Percentiles rank a stretch among this genome's conserved stretches.
phyloP scores from a whole-genome alignment of 1,140 invertebrate genomes.

The Spodoptera frugiperda region DNA sequence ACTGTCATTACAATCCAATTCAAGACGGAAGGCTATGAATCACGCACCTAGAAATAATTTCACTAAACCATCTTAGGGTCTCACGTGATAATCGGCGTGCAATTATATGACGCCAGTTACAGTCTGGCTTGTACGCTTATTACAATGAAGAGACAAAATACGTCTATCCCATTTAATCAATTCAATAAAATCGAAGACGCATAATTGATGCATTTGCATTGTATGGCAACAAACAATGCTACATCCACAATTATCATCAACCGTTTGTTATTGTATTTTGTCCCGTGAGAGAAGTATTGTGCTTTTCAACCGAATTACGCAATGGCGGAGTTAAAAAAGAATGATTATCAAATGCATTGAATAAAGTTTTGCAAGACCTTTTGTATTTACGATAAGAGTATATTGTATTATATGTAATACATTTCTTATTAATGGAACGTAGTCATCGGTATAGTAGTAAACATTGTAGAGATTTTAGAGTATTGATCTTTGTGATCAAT shows the following conservation, averaged over 20 bases:
- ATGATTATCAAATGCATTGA: background rate
- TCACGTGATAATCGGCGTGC: slow-evolving; percentile 43
- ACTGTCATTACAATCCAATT: slow-evolving; percentile 62
- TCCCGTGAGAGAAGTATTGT: slow-evolving; percentile 37
- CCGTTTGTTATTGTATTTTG: slow-evolving; percentile 18
- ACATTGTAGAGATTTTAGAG: too few species aligned
- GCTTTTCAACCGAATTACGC: slow-evolving; percentile 53
- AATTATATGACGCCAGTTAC: slow-evolving; percentile 51
- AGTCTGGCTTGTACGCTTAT: background rate
- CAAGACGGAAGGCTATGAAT: slow-evolving; percentile 50
- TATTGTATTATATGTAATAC: too few species aligned
- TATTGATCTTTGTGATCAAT: too few species aligned
- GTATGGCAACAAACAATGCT: slow-evolving; percentile 27
- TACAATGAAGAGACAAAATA: background rate
- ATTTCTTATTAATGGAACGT: too few species aligned
- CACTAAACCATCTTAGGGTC: slow-evolving; percentile 57
- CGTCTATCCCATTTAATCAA: background rate
- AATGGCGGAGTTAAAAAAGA: slow-evolving; percentile 58
- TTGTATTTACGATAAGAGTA: too few species aligned
- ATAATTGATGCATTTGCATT: slow-evolving; percentile 22
- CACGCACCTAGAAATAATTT: slow-evolving; percentile 60
- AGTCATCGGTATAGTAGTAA: too few species aligned
- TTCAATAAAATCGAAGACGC: slow-evolving; percentile 15
- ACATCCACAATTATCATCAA: slow-evolving; percentile 18
- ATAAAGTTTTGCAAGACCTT: background rate